phyloP scores from a whole-genome alignment of 2,797 vertebrate genomes.

The Helostoma temminkii region DNA sequence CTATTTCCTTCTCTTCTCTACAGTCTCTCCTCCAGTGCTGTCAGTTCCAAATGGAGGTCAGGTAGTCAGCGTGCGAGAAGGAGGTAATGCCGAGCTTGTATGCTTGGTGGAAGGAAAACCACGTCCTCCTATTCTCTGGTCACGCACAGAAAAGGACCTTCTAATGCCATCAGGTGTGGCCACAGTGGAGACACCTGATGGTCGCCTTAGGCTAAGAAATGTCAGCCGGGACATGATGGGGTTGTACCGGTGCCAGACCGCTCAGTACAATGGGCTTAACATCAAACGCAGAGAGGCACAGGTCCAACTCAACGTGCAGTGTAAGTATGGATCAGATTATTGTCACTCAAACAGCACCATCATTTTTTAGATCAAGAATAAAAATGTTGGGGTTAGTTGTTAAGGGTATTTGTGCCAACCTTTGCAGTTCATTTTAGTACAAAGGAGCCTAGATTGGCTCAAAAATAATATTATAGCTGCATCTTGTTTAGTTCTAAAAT shows the following conservation, averaged over 20 bases:
- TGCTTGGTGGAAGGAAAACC: constrained; percentile 95
- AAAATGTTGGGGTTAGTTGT: background rate
- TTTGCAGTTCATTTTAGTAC: background rate
- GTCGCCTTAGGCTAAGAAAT: constrained; percentile 88
- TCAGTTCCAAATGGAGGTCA: constrained; percentile 88
- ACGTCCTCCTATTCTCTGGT: constrained; percentile 94
- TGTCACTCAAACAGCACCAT: background rate
- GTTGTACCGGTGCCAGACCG: constrained; percentile 94
- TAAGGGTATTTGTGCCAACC: background rate
- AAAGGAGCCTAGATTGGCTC: constrained; percentile 6
- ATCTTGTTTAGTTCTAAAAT: constrained; percentile 5
- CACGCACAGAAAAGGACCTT: constrained; percentile 91
- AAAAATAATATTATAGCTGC: background rate
- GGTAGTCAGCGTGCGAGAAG: constrained; percentile 89
- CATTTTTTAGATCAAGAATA: background rate
- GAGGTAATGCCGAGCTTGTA: constrained; percentile 89
- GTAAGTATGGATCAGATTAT: constrained; percentile 85
- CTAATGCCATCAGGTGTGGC: constrained; percentile 89
- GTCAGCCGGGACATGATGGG: constrained; percentile 94
- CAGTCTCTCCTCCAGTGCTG: constrained; percentile 94
- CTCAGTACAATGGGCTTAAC: constrained; percentile 97
- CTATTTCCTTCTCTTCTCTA: background rate
- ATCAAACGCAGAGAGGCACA: constrained; percentile 92
- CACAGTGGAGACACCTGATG: constrained; percentile 88
- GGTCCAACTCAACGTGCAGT: constrained; percentile 95